Base-by-base conservation (phyloP, 2,113 vertebrate species). In the Colinus virginianus region DNA sequence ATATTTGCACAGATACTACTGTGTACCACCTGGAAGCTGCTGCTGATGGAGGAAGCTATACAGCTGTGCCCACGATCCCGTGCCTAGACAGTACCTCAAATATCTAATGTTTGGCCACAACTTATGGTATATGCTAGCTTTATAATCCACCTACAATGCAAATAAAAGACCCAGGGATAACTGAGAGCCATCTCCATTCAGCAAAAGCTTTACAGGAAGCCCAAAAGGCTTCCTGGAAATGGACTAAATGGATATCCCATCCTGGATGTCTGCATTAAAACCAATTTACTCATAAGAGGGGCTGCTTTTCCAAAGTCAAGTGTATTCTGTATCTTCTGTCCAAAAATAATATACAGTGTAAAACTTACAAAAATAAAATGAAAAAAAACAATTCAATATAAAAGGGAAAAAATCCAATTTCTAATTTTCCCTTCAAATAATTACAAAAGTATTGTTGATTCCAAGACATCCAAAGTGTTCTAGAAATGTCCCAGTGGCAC, bases 171-270 rank as follows among this genome's bases (percentile, higher is more conserved):
- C 8, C 34, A n/a, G 3, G 11, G 15, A 68, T n/a, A 87, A 26
- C 36, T 32, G n/a, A 66, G 40, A 83, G 26, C 8, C 53, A 30
- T 17, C 13, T 40, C 16, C 2, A 1, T 17, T 61, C 72, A 93
- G 26, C 26, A 88, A 86, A 75, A 90, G 23, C 62, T 82, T 90
- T 90, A n/a, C 43, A 40, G 48, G 26, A 82, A n/a, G 6, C 46
- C 38, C 17, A 7, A 23, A 68, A 59, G n/a, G 26, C 7, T 36
- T 36, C 36, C 36, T 36, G 36, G 36, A 36, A 36, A 81, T 17
- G 25, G 78, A 68, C 20, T 53, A 90, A 84, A 61, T 32, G 2
- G 76, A 82, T 56, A 90, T 23, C 20, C 32, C 23, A 63, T 32
- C 14, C 34, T 74, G 28, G 32, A 38, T 72, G 62, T 55, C 59